Evolutionary conservation across 2,113 vertebrate species (phyloP), one percentile per base, ranked within the genome.

Genomic region (Nipponia nippon): DNA sequence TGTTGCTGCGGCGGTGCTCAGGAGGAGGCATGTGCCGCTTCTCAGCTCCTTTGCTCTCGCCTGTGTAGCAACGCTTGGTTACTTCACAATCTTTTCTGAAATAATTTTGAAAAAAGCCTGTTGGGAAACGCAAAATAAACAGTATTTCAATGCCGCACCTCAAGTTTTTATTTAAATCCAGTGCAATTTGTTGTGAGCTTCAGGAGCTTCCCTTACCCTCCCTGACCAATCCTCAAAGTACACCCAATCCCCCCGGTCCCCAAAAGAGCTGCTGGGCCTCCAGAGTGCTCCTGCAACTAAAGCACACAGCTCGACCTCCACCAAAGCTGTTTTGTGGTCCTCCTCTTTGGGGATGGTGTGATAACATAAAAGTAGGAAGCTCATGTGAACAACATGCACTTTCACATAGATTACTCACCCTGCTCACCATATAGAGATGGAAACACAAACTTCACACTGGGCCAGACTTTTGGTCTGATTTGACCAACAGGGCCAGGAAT

Each of bases 1-100:
- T 20, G 6, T 2, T 0, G 26, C 19, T 1, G 1, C 2, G 6
- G 25, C 1, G n/a, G 17, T 11, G n/a, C 42, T 79, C 6, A 0
- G 20, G 23, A 61, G 34, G 49, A 77, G 26, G 59, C 19, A n/a
- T 0, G 2, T 16, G 63, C 17, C 12, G 8, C 71, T 83, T 73
- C 53, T 69, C 42, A 32, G 44, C 17, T 73, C 50, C 56, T 55
- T 5, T 50, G 30, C 47, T 62, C 36, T 61, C 0, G 2, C 40
- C n/a, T 29, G 29, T 18, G 29, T 34, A 46, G 49, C 46, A 62
- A 49, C 0, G 1, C 38, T 56, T 66, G 18, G 8, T 36, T 34
- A 52, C 32, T 63, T 72, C 55, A n/a, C 26, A 19, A 7, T 52
- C 4, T 56, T 71, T 19, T 83, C 27, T 7, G 26, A 26, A 89